Evolutionary conservation across 2,888 invertebrate species (phyloP), one percentile per base, ranked within the genome.

Genomic region (Parapristionchus giblindavisi): DNA sequence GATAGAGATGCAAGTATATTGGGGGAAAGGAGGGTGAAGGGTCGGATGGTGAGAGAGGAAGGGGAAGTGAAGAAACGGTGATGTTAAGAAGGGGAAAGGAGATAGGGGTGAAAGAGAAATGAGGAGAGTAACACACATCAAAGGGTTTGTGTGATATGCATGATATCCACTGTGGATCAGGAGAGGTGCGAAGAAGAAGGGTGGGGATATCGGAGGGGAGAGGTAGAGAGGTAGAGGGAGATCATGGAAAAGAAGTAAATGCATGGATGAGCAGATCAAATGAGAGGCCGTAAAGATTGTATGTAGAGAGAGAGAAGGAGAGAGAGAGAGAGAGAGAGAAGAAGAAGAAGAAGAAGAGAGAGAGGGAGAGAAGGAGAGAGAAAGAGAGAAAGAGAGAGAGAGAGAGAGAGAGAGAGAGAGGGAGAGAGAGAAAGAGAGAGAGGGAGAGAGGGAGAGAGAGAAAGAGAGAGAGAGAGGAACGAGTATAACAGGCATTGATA

Each of bases 401-500:
- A 21, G 52, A 68, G 21, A 52, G 48, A 68, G 66, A 40, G 24
- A 14, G n/a, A 32, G 40, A 71, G 71, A 38, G 8, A 32, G 71
- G 56, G 21, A 29, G 43, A 54, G 36, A 32, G 29, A 40, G 43
- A 58, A 36, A 27, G 58, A 68, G 68, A 65, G 63, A 52, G 36
- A 36, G 24, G 8, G 54, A 54, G 54, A 24, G 54, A 54, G 54
- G n/a, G 54, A 24, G 24, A 54, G 54, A 24, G n/a, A n/a, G 54
- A 14, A 54, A 6, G 8, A 24, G 54, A 54, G n/a, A n/a, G 11
- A 14, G 24, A 27, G 24, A 14, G 54, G 24, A 27, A 54, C 6
- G 54, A 27, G 11, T 17, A 14, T 6, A 43, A 48, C 43, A 24
- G 65, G 29, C 8, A 43, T 34, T 52, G 68, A 65, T 43, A 65